phyloP scores from a whole-genome alignment of 2,113 vertebrate genomes.

The Notarius lentiginosus region DNA sequence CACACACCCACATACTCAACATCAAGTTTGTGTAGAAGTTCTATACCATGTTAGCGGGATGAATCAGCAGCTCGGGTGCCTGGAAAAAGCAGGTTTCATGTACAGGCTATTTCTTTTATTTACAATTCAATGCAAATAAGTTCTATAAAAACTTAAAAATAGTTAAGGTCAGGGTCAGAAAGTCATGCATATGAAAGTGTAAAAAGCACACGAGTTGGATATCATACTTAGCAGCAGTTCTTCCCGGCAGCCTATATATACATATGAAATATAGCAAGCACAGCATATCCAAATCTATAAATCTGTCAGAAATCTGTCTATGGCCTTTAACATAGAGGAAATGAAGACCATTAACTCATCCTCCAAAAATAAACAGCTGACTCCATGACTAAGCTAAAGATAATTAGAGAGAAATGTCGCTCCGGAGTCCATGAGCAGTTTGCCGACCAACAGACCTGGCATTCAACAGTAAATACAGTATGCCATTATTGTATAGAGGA shows the following conservation, averaged over 20 bases:
- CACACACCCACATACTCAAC: conserved; percentile 11
- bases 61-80: background rate
- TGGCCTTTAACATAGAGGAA: background rate
- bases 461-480: background rate
- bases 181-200: background rate
- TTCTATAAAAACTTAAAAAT: background rate
- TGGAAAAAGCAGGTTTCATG: background rate
- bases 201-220: background rate
- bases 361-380: conserved; percentile 26
- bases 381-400: conserved; percentile 2
- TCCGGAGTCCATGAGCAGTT: conserved; percentile 8
- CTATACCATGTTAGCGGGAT: background rate
- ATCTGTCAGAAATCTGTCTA: conserved; percentile 6
- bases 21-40: background rate
- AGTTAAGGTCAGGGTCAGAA: background rate
- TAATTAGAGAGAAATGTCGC: conserved; percentile 31
- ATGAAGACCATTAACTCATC: conserved; percentile 16
- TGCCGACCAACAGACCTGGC: background rate
- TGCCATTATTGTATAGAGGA: too few relatives aligned
- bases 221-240: background rate
- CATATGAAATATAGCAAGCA: background rate
- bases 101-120: background rate
- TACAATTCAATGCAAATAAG: background rate
- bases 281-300: background rate
- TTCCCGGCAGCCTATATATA: background rate